Percentiles rank a stretch among this genome's conserved stretches.
phyloP scores from a whole-genome alignment of 2,888 invertebrate genomes.

The Serripes groenlandicus region DNA sequence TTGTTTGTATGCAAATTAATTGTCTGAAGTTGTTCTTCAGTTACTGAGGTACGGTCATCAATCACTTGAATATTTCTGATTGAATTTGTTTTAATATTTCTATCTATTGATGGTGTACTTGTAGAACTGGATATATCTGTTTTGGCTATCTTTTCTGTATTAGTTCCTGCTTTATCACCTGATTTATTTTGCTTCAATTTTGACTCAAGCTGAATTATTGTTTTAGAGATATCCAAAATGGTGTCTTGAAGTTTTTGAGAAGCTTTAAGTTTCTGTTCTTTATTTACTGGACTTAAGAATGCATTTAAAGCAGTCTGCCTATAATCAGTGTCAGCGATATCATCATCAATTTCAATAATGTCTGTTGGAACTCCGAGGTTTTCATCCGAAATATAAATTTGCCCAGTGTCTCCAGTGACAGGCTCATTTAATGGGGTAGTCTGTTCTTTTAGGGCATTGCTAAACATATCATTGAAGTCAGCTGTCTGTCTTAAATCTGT shows the following conservation, averaged over 20 bases:
- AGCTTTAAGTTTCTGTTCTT: neutral
- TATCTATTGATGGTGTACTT: no score
- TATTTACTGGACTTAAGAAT: neutral
- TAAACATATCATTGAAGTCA: no score
- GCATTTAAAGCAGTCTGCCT: no score
- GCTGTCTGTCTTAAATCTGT: no score
- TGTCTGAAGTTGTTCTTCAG: neutral
- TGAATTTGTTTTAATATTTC: no score
- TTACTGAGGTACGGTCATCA: no score
- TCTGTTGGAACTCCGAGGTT: no score
- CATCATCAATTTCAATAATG: neutral
- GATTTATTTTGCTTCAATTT: neutral
- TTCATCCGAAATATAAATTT: no score
- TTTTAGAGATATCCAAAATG: neutral
- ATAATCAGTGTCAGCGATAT: neutral
- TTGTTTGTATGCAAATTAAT: neutral
- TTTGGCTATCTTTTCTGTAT: neutral
- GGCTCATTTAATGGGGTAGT: neutral
- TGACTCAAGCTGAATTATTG: neutral
- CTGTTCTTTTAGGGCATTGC: neutral
- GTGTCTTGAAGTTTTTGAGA: neutral
- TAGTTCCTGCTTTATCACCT: neutral
- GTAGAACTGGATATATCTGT: neutral
- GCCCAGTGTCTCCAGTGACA: neutral
- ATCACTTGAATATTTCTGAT: no score